phyloP scores from a whole-genome alignment of 2,797 vertebrate genomes.

The Xenops minutus region DNA sequence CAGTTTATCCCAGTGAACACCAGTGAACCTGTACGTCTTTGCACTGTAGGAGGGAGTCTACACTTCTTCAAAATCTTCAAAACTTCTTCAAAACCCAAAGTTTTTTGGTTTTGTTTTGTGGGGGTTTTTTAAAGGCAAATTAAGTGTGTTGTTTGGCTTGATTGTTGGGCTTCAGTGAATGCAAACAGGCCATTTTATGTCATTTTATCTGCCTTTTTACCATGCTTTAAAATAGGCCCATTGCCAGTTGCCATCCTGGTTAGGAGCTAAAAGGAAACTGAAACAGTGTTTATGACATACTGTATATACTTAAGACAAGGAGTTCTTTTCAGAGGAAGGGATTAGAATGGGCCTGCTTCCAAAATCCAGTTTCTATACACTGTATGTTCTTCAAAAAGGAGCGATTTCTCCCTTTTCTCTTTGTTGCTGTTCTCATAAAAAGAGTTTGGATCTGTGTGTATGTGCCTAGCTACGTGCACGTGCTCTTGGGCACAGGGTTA shows the following conservation, averaged over 20 bases:
- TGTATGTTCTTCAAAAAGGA: background rate
- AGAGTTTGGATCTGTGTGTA: background rate
- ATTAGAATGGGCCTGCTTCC: background rate
- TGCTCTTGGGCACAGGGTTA: background rate
- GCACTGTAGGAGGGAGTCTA: background rate
- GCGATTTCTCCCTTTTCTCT: background rate
- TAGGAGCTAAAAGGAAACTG: background rate
- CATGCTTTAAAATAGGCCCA: background rate
- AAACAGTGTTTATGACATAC: background rate
- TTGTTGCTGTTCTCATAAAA: background rate
- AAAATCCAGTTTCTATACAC: background rate
- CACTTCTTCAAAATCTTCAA: background rate
- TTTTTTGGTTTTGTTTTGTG: background rate
- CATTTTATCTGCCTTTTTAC: background rate
- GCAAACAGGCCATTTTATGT: background rate
- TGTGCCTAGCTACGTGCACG: fast-evolving
- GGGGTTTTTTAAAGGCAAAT: background rate
- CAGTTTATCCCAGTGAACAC: background rate
- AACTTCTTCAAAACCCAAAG: background rate
- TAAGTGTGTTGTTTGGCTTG: background rate
- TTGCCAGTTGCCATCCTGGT: background rate
- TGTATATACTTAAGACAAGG: background rate
- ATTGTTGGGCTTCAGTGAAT: background rate
- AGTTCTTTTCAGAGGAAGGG: background rate
- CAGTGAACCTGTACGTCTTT: background rate